phyloP scores from a whole-genome alignment of 2,888 invertebrate genomes.

The Drosophila antonietae region DNA sequence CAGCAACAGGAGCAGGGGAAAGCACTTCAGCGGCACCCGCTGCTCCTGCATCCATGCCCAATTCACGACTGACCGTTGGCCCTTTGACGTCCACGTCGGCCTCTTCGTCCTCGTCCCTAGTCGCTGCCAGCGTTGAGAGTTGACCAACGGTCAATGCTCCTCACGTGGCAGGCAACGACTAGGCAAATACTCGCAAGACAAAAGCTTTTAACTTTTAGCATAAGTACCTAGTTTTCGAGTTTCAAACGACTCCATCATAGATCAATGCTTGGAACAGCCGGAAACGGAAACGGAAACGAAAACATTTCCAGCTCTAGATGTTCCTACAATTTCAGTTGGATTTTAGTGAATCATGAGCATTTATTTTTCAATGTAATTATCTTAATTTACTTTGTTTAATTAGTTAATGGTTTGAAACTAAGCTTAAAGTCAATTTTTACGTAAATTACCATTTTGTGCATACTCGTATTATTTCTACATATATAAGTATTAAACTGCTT shows the following conservation, averaged over 20 bases:
- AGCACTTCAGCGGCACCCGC: neutral
- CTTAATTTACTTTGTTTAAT: constrained; percentile 15
- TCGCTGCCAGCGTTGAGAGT: constrained; percentile 56
- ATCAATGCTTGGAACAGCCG: constrained; percentile 12
- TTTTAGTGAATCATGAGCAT: constrained; percentile 59
- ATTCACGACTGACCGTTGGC: constrained; percentile 31
- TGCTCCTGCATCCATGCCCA: constrained; percentile 25
- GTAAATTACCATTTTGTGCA: constrained; percentile 39
- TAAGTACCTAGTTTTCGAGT: constrained; percentile 46
- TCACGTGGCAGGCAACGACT: constrained; percentile 39
- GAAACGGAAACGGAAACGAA: constrained; percentile 7
- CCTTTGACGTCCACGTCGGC: constrained; percentile 40
- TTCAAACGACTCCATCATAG: constrained; percentile 18
- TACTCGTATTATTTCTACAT: constrained; percentile 46
- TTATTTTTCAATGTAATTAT: constrained; percentile 57
- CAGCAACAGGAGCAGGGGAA: neutral
- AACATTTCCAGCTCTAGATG: constrained; percentile 7
- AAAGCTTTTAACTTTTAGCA: constrained; percentile 69
- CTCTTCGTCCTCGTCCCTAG: constrained; percentile 60
- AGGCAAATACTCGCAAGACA: constrained; percentile 72
- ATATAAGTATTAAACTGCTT: constrained; percentile 20
- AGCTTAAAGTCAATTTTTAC: constrained; percentile 54
- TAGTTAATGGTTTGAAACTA: constrained; percentile 40
- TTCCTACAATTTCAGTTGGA: constrained; percentile 36
- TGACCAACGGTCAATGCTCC: constrained; percentile 47